Percentiles rank a stretch among this genome's conserved stretches.
Conservation (phyloP, 2,797 vertebrate genomes). For the Lepilemur septentrionalis region DNA sequence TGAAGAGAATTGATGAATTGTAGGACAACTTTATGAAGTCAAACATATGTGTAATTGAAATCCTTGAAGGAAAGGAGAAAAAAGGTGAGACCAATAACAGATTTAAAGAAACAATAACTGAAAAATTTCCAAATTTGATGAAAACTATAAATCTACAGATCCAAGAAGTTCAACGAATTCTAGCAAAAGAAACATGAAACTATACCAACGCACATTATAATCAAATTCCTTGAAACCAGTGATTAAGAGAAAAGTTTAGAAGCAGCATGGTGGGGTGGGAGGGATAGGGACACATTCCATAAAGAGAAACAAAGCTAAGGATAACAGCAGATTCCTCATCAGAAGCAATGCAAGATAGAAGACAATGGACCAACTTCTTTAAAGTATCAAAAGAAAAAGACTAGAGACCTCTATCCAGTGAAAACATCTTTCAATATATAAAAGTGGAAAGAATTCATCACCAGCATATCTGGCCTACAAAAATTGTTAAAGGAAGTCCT, state of each 20-base stretch:
- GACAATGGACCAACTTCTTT: neutral
- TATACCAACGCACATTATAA: neutral
- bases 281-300: neutral
- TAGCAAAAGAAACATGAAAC: neutral
- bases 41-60: neutral
- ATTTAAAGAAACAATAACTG: neutral
- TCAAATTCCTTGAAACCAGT: neutral
- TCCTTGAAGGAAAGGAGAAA: neutral
- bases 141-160: neutral
- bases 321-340: neutral
- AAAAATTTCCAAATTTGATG: neutral
- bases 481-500: neutral
- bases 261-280: neutral
- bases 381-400: neutral
- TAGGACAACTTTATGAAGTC: neutral
- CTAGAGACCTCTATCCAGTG: neutral
- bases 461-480: neutral
- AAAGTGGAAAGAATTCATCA: neutral
- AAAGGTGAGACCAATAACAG: neutral
- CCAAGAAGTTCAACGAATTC: neutral
- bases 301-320: neutral
- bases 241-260: neutral
- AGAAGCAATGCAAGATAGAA: neutral
- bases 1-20: neutral
- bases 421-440: neutral